Base-by-base conservation (phyloP, 1,140 invertebrate genomes). In the Pinna nobilis region DNA sequence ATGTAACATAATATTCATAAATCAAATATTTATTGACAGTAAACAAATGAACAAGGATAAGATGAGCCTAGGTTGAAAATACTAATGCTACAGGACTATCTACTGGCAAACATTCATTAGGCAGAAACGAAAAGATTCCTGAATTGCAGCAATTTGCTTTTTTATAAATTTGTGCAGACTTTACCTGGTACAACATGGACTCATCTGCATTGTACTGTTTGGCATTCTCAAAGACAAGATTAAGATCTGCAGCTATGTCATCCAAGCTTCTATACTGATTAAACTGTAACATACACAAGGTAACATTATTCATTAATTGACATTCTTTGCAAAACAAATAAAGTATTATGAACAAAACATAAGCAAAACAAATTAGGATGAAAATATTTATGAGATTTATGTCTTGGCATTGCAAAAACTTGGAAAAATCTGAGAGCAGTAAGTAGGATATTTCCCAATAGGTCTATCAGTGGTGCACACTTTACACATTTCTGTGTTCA, bases 151-250 rank as follows among this genome's bases (percentile, higher is more conserved):
- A 51, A 25, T 20, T 28, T 20, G n/a, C 23, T n/a, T n/a, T 11
- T 5, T 28, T 23, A 25, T 3, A 53, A 25, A 53, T 53, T 4
- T 28, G 25, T 25, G 32, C 15, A 53, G 13, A 53, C 7, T 7
- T 9, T 83, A 89, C 87, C 82, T 89, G 84, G 74, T 97, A 98
- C 32, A 98, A 90, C 81, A 93, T 92, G 3, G 96, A 97, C 61
- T 95, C 94, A 47, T 95, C 93, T 60, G 94, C 89, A 87, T 99
- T 99, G 88, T 98, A 99, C 79, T 94, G 94, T 86, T 97, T 97
- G 7, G 97, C 97, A 91, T 99, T 99, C 86, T 98, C 95, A 91
- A 99, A 98, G 94, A 99, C 97, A n/a, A 98, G 93, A 87, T 97
- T 97, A 91, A 99, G 92, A 86, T 99, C 98, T 1, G 93, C 94